Evolutionary conservation across 2,113 vertebrate species (phyloP).

Genomic region (Anoura caudifer): DNA sequence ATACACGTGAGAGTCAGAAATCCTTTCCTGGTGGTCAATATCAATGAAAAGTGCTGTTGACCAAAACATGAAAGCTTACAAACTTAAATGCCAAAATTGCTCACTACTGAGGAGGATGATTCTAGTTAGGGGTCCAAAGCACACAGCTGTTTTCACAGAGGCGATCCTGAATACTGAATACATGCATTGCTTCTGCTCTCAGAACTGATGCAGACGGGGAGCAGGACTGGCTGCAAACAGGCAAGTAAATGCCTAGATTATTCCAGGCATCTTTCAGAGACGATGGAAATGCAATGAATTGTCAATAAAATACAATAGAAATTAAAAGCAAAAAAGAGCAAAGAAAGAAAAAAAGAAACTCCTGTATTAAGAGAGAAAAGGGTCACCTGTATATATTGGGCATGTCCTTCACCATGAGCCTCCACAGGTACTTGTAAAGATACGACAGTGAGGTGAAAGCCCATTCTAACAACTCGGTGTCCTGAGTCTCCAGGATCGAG

Average conservation of each 20-base stretch:
- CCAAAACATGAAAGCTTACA: background rate
- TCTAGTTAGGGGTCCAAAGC: background rate
- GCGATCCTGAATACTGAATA: background rate
- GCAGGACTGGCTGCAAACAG: background rate
- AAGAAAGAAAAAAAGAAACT: background rate
- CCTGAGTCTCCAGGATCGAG: conserved; percentile 91
- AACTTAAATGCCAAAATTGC: background rate
- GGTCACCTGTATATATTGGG: conserved; percentile 91
- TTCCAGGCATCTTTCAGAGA: too few species aligned
- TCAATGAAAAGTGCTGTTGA: background rate
- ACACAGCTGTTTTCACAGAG: background rate
- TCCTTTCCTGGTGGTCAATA: background rate
- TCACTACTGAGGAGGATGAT: background rate
- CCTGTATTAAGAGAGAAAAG: background rate
- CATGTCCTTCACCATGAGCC: conserved; percentile 97
- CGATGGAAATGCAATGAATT: background rate
- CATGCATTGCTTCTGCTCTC: background rate
- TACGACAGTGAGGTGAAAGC: conserved; percentile 94
- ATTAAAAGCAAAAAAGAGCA: background rate
- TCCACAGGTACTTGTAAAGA: conserved; percentile 98
- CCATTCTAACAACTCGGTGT: conserved; percentile 95
- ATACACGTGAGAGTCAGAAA: background rate
- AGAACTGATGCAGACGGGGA: background rate
- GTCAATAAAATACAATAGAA: background rate
- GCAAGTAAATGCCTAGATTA: background rate